Conservation (phyloP, 2,888 invertebrate genomes). For the Ichneumoninae sp. region DNA sequence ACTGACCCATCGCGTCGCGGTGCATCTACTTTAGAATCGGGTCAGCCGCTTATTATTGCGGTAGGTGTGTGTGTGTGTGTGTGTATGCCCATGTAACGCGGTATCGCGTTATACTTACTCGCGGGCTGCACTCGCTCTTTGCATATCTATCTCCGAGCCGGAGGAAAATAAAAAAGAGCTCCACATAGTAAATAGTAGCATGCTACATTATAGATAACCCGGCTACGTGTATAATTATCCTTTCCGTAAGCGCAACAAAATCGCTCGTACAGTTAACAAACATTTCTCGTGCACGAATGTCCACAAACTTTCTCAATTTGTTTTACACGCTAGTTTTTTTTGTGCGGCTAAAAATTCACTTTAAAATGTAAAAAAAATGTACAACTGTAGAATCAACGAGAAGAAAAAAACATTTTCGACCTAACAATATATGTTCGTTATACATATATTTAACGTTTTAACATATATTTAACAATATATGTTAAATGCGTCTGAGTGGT, state of each 20-base stretch:
- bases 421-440: too few relatives aligned
- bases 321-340: not conserved
- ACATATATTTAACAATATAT: too few relatives aligned
- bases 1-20: conserved; percentile 79
- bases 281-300: not conserved
- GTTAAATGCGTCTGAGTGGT: too few relatives aligned
- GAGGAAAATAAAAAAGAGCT: conserved; percentile 36
- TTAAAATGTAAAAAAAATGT: too few relatives aligned
- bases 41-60: conserved; percentile 84
- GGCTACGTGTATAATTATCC: not conserved
- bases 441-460: too few relatives aligned
- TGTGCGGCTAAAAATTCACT: not conserved
- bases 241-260: not conserved
- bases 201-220: conserved; percentile 2
- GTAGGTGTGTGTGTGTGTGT: conserved; percentile 76
- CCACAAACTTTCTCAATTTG: not conserved
- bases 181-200: conserved; percentile 13
- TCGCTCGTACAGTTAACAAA: not conserved
- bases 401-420: too few relatives aligned
- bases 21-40: conserved; percentile 83
- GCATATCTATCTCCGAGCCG: conserved; percentile 52
- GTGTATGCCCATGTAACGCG: not conserved
- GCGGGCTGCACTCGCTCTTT: conserved; percentile 33
- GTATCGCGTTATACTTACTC: conserved; percentile 54
- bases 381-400: too few relatives aligned